Evolutionary conservation across 2,888 invertebrate species (phyloP), one percentile per base, ranked within the genome.

Genomic region (Myopa testacea): DNA sequence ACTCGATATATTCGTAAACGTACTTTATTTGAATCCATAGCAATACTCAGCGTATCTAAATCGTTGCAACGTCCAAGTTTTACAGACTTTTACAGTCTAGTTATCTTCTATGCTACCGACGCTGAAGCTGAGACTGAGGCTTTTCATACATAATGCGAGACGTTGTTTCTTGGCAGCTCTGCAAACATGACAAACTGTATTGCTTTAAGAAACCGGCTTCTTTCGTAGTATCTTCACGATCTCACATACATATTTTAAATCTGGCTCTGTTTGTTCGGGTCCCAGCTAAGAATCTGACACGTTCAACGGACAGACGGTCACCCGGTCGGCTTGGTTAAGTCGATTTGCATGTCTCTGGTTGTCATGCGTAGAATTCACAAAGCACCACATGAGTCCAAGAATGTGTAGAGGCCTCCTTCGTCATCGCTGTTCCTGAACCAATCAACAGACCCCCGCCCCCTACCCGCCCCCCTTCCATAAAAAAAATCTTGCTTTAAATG

Each of bases 151-250:
- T 6, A 14, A 55, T 12, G 55, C 10, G 14, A 55, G 55, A 5
- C n/a, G 16, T 6, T 12, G 55, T 12, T 55, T 6, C 45, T 45
- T 45, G 0, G 55, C 4, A 55, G 55, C 55, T 45, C 55, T 55
- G 14, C n/a, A 74, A 65, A 65, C 52, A 50, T 74, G 65, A 74
- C 52, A 74, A 76, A 65, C 45, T 73, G 72, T 72, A 63, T 65
- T 75, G 58, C 65, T 58, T 75, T 67, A 10, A 14, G 62, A 75
- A 70, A 74, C 70, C 75, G 55, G 78, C 78, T 76, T 37, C 38
- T 16, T 65, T 63, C n/a, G 52, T 26, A 50, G 63, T 74, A 74
- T 74, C 74, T 12, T 40, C 74, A 50, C 34, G 50, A 65, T 74
- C 74, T n/a, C 26, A 52, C 50, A 65, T 34, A 65, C 26, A 45